phyloP scores from a whole-genome alignment of 2,113 vertebrate genomes.

The Limnothrissa miodon region DNA sequence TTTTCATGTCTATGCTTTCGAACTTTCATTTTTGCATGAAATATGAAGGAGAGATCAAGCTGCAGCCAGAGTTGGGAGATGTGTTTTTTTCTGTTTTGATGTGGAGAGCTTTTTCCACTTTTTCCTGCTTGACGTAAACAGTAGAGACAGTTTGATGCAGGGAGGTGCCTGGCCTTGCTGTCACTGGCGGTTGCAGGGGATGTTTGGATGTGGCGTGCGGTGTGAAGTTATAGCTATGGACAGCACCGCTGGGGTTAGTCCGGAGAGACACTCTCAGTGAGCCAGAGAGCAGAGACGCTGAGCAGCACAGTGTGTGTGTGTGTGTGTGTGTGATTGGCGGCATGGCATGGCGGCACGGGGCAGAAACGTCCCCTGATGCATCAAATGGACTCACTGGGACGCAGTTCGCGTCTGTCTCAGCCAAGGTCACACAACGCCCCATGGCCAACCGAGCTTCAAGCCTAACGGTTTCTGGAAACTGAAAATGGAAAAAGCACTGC shows the following conservation, averaged over 20 bases:
- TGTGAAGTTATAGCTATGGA: slow-evolving; percentile 18
- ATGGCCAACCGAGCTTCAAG: neutral
- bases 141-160: neutral
- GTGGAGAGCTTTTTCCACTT: neutral
- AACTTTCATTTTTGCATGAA: neutral
- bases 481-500: neutral
- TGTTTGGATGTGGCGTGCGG: neutral
- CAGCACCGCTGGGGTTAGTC: slow-evolving; percentile 5
- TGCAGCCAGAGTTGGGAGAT: neutral
- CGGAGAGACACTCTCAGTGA: neutral
- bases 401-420: slow-evolving; percentile 31
- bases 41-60: neutral
- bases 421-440: slow-evolving; percentile 39
- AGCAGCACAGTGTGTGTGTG: neutral
- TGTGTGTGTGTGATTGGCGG: too few relatives aligned
- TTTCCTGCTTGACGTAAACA: slow-evolving; percentile 8
- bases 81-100: neutral
- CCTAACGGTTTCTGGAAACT: neutral
- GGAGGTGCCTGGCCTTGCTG: neutral
- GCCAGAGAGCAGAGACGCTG: neutral
- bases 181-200: neutral
- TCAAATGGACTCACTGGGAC: slow-evolving; percentile 26
- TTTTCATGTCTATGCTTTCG: neutral
- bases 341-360: neutral
- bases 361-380: slow-evolving; percentile 26